Evolutionary conservation across 2,113 vertebrate species (phyloP).

Genomic region (Macaca nemestrina): DNA sequence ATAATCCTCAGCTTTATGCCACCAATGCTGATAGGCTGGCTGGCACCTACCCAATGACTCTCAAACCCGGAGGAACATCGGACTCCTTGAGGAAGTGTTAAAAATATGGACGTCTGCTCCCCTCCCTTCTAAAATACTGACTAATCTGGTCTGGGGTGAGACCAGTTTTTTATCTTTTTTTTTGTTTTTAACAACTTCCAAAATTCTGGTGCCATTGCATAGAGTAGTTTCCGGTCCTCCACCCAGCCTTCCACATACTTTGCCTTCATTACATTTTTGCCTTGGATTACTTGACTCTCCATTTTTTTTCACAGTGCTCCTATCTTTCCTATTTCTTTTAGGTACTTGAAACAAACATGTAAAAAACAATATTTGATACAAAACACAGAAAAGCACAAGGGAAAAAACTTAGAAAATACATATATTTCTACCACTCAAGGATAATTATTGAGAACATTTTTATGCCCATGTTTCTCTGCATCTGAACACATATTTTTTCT

Average conservation of each 20-base stretch:
- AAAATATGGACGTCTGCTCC: not conserved
- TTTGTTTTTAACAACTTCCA: not conserved
- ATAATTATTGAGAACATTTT: not conserved
- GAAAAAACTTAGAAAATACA: not conserved
- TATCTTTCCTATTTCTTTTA: not conserved
- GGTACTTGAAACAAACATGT: not conserved
- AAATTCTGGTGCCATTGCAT: not conserved
- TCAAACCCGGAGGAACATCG: not conserved
- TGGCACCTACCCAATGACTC: not conserved
- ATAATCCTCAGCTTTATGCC: not conserved
- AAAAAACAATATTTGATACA: not conserved
- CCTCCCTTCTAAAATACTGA: not conserved
- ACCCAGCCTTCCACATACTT: not conserved
- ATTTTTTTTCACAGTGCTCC: not conserved
- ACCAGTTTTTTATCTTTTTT: not conserved
- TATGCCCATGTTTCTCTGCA: not conserved
- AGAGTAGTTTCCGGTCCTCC: not conserved
- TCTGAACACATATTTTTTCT: not conserved
- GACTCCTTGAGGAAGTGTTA: not conserved
- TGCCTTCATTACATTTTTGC: not conserved
- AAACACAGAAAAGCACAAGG: not conserved
- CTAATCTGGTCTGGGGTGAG: not conserved
- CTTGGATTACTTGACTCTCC: not conserved
- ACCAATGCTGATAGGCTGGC: not conserved
- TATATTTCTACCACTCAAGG: not conserved